Evolutionary conservation across 1,140 invertebrate genomes (phyloP).

Genomic region (Holotrichia oblita): DNA sequence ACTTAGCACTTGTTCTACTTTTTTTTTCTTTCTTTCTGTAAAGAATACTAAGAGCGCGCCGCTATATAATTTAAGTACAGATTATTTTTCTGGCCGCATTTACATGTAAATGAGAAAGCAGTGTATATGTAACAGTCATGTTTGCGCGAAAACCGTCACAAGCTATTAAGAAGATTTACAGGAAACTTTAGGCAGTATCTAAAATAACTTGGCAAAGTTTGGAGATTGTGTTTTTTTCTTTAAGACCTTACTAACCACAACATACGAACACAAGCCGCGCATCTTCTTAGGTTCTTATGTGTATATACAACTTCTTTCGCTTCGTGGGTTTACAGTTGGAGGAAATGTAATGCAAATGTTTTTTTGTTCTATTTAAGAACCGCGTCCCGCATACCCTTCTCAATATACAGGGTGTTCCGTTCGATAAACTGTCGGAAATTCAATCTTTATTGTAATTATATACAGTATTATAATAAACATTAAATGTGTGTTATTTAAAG

Average conservation of each 20-base stretch:
- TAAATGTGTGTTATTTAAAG: too few relatives aligned
- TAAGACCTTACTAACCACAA: conserved; percentile 12
- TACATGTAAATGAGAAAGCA: conserved; percentile 11
- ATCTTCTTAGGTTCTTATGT: conserved; percentile 34
- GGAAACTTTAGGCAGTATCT: conserved; percentile 25
- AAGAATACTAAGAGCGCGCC: too few relatives aligned
- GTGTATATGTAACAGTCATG: conserved; percentile 19
- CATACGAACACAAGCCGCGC: background rate
- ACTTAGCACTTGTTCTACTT: too few relatives aligned
- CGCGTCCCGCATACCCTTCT: background rate
- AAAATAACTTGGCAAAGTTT: conserved; percentile 37
- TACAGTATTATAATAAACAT: too few relatives aligned
- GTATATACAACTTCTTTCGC: conserved; percentile 29
- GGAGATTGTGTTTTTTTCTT: conserved; percentile 17
- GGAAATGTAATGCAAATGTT: conserved; percentile 5
- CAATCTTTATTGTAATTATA: too few relatives aligned
- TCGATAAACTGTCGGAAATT: too few relatives aligned
- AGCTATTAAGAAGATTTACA: conserved; percentile 30
- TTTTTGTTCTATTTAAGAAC: background rate
- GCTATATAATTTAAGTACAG: background rate
- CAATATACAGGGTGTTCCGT: too few relatives aligned
- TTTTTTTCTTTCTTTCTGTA: too few relatives aligned
- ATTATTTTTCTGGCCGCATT: conserved; percentile 12
- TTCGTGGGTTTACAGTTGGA: background rate
- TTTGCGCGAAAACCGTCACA: conserved; percentile 10